phyloP scores from a whole-genome alignment of 2,888 invertebrate genomes.

The Ornithoptera alexandrae region DNA sequence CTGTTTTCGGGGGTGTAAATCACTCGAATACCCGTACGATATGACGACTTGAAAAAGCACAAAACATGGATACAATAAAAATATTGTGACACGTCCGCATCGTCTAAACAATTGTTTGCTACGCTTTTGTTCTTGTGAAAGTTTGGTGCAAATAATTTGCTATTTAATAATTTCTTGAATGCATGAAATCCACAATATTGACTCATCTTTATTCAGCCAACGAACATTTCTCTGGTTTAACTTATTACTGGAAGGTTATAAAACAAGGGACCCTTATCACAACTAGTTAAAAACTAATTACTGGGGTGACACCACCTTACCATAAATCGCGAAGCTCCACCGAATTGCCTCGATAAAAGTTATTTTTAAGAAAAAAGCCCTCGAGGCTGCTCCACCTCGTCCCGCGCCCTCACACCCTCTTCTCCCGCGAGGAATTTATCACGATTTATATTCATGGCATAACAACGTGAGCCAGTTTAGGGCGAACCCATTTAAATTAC shows the following conservation, averaged over 20 bases:
- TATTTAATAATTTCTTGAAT: constrained; percentile 36
- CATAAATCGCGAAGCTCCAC: constrained; percentile 74
- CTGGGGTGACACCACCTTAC: constrained; percentile 79
- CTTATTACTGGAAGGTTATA: constrained; percentile 68
- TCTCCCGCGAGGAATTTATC: constrained; percentile 77
- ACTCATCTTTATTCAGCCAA: constrained; percentile 45
- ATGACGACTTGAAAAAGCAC: constrained; percentile 62
- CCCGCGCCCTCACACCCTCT: constrained; percentile 43
- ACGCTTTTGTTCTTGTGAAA: constrained; percentile 55
- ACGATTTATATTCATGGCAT: constrained; percentile 82
- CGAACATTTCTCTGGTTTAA: constrained; percentile 52
- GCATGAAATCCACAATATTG: constrained; percentile 37
- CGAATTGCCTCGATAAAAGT: constrained; percentile 79
- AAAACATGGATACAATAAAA: constrained; percentile 69
- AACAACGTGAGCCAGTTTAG: constrained; percentile 76
- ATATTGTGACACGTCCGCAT: constrained; percentile 66
- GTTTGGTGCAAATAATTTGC: constrained; percentile 38
- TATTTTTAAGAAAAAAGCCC: constrained; percentile 81
- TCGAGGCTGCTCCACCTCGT: constrained; percentile 61
- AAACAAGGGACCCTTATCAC: constrained; percentile 76
- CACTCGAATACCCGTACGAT: constrained; percentile 57
- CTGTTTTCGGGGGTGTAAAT: constrained; percentile 58
- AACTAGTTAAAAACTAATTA: constrained; percentile 81
- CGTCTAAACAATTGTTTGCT: constrained; percentile 49
- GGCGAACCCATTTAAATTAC: constrained; percentile 71